Percentiles rank a stretch among this genome's conserved stretches.
These are phyloP conservation scores for Mycteria americana DNA, from an alignment of 2,797 vertebrate genomes.

Conservation along the genomic window DNA sequence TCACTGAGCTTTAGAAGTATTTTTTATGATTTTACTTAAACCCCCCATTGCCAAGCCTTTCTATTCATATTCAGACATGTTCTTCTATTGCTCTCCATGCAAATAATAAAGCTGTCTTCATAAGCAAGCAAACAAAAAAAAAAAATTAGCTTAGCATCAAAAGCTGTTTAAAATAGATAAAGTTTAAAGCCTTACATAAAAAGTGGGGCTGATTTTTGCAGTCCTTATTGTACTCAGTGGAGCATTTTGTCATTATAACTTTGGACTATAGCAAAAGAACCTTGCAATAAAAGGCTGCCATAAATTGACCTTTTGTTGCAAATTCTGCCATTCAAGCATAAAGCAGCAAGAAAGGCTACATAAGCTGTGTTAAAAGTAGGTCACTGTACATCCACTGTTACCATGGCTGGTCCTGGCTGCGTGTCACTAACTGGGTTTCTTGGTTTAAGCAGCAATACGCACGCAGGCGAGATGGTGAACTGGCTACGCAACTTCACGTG, in stretches of 20 bases:
- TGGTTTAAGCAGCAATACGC: background rate
- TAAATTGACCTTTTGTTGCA: conserved; percentile 60
- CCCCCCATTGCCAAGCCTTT: background rate
- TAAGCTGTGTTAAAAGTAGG: conserved; percentile 53
- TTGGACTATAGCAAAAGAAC: background rate
- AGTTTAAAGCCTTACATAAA: conserved; percentile 2
- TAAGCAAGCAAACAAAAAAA: conserved; percentile 3
- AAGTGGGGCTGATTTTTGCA: conserved; percentile 1
- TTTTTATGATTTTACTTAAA: background rate
- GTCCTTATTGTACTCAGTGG: background rate
- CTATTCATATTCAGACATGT: background rate
- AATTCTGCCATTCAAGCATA: conserved; percentile 62
- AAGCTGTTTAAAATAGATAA: conserved; percentile 25
- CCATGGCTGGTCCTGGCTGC: background rate
- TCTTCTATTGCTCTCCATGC: background rate
- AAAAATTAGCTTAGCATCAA: background rate
- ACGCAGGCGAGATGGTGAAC: background rate
- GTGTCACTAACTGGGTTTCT: background rate
- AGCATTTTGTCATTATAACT: conserved; percentile 33
- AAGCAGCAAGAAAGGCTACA: conserved; percentile 44
- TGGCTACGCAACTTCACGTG: accelerated
- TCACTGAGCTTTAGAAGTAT: background rate
- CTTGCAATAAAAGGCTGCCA: conserved; percentile 44
- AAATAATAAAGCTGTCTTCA: background rate
- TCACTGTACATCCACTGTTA: conserved; percentile 46